Evolutionary conservation across 2,797 vertebrate genomes (phyloP).

Genomic region (Melanogrammus aeglefinus): DNA sequence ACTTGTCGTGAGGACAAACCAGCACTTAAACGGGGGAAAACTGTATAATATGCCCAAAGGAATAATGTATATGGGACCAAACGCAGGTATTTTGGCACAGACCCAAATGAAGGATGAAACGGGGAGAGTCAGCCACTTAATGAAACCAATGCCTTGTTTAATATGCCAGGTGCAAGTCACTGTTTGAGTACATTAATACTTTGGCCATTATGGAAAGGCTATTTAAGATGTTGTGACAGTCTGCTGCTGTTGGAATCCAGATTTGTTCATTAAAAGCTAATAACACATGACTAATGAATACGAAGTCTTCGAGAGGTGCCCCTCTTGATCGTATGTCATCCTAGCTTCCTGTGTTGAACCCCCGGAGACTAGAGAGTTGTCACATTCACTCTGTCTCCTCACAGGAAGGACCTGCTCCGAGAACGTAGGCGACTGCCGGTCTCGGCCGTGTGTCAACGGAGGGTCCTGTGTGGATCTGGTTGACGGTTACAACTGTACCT

Average conservation of each 20-base stretch:
- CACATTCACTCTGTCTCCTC: slow-evolving; percentile 11
- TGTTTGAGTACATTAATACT: slow-evolving; percentile 15
- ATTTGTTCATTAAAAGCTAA: slow-evolving; percentile 7
- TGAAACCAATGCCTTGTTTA: slow-evolving; percentile 26
- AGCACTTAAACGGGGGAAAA: neutral
- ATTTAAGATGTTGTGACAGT: slow-evolving; percentile 3
- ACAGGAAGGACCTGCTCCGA: slow-evolving; percentile 73
- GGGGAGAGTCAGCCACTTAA: slow-evolving; percentile 28
- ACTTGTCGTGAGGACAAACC: neutral
- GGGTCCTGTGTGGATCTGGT: slow-evolving; percentile 73
- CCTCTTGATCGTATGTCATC: neutral
- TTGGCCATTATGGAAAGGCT: neutral
- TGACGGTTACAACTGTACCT: slow-evolving; percentile 77
- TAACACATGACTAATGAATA: neutral
- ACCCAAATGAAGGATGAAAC: slow-evolving; percentile 14
- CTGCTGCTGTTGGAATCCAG: slow-evolving; percentile 1
- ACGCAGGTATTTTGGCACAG: neutral
- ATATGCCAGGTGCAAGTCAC: slow-evolving; percentile 28
- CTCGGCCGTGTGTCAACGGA: slow-evolving; percentile 75
- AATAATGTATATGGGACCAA: neutral
- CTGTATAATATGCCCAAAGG: neutral
- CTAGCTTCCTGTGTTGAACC: neutral
- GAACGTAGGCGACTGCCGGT: slow-evolving; percentile 68
- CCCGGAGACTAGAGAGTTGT: neutral
- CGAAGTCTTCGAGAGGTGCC: slow-evolving; percentile 11